Base-by-base conservation (phyloP, 2,888 invertebrate species). In the Trissolcus brochymenae region DNA sequence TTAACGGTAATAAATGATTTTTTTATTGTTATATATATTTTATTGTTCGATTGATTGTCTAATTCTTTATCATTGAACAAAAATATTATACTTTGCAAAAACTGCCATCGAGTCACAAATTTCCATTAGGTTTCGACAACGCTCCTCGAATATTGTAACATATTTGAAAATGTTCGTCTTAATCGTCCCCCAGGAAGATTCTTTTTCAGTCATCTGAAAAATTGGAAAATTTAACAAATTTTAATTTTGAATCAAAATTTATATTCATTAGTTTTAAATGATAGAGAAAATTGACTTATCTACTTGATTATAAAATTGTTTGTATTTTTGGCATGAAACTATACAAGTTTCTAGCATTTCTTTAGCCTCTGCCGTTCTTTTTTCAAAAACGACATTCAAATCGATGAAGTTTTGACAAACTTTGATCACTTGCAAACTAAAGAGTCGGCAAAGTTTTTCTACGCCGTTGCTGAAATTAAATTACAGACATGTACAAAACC, bases 61-160 rank as follows among this genome's bases (percentile, higher is more conserved):
- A 19, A 19, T 41, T 51, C 41, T n/a, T n/a, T n/a, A n/a, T n/a
- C n/a, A n/a, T n/a, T n/a, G n/a, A n/a, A n/a, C 4, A 43, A 14
- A 43, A 49, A 41, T 21, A 51, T 13, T 7, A 50, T 72, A 90
- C 84, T 91, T 89, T 53, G 90, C 91, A 83, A 91, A 92, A 67
- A 91, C 90, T 29, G 90, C 87, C 85, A 91, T 91, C 17, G 91
- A 90, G 40, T 91, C 89, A 81, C 91, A 92, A 21, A 92, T 90
- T 87, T 92, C 89, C 21, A 91, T 85, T 11, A 92, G 84, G 83
- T 92, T 92, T 65, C 88, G 87, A 81, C 92, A 91, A 76, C 92
- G 86, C 81, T 91, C 91, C 17, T 91, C 87, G 80, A 92, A 92
- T 13, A 91, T 91, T 77, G 91, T 90, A 11, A 92, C 88, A 80